phyloP scores from a whole-genome alignment of 2,113 vertebrate genomes.

The Tyto alba region DNA sequence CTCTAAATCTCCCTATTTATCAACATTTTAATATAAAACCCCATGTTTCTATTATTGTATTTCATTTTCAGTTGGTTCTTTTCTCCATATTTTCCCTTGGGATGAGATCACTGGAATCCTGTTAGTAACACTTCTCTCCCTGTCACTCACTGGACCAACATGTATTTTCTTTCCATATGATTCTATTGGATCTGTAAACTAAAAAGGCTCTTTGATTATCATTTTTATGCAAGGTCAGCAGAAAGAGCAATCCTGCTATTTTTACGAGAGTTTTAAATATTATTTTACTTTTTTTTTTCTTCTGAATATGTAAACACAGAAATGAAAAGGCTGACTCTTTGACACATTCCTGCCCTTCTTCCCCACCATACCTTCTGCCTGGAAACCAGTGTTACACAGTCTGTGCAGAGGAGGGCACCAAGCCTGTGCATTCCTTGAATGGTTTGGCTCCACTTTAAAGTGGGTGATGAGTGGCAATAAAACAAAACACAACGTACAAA shows the following conservation, averaged over 20 bases:
- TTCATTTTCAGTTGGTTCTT: background rate
- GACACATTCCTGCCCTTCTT: background rate
- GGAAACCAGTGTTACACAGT: background rate
- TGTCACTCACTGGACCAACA: background rate
- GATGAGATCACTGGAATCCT: background rate
- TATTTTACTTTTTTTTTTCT: background rate
- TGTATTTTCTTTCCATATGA: background rate
- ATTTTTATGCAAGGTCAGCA: slow-evolving; percentile 37
- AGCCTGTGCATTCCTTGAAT: background rate
- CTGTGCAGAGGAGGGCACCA: background rate
- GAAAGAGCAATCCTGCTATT: background rate
- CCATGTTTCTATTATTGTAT: background rate
- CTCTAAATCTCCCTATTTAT: background rate
- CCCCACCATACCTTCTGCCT: background rate
- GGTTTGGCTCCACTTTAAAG: background rate
- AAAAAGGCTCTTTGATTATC: slow-evolving; percentile 21
- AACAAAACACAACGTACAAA: background rate
- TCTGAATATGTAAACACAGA: background rate
- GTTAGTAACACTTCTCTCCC: background rate
- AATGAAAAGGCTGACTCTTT: background rate
- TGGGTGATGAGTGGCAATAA: background rate
- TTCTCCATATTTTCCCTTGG: background rate
- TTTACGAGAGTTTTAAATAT: background rate
- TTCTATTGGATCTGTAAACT: background rate
- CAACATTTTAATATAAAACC: background rate